A percentile compares a stretch with the other conserved stretches of the same genome.
Conservation (phyloP, 2,797 vertebrate species). For the Anguilla obscura region DNA sequence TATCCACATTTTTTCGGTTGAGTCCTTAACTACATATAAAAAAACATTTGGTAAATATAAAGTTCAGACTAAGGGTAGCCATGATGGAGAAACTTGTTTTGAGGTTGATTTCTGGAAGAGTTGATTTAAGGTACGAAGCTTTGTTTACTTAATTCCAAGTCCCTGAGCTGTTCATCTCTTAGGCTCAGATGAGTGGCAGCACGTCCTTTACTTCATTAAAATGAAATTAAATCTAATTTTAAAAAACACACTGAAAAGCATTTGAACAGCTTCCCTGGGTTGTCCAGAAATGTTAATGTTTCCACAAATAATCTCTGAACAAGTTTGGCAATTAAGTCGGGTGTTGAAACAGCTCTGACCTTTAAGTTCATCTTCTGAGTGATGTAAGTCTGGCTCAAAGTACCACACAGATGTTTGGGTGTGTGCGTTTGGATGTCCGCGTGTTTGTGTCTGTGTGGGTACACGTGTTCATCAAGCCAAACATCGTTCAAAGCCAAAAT, state of each 20-base stretch:
- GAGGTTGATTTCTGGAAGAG: neutral
- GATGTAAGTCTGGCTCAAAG: neutral
- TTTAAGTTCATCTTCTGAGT: neutral
- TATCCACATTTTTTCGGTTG: neutral
- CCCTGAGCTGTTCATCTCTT: neutral
- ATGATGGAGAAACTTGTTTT: neutral
- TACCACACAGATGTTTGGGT: neutral
- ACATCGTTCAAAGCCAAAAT: neutral
- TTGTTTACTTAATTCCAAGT: neutral
- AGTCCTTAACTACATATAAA: neutral
- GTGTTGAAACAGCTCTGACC: constrained; percentile 13
- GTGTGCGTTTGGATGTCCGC: neutral
- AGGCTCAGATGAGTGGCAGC: neutral
- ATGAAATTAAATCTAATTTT: neutral
- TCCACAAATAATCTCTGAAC: neutral
- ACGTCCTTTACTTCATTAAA: neutral
- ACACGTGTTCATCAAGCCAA: neutral
- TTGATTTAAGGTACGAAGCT: neutral
- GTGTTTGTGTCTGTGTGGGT: neutral
- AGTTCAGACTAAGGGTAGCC: neutral
- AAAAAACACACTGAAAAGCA: neutral
- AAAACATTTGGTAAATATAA: neutral
- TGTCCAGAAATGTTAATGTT: neutral
- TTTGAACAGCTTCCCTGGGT: neutral
- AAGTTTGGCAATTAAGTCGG: neutral